Percentiles rank a stretch among this genome's conserved stretches.
These are phyloP conservation scores for Borostomias antarcticus DNA, from an alignment of 2,797 vertebrate species.

Conservation along the genomic window DNA sequence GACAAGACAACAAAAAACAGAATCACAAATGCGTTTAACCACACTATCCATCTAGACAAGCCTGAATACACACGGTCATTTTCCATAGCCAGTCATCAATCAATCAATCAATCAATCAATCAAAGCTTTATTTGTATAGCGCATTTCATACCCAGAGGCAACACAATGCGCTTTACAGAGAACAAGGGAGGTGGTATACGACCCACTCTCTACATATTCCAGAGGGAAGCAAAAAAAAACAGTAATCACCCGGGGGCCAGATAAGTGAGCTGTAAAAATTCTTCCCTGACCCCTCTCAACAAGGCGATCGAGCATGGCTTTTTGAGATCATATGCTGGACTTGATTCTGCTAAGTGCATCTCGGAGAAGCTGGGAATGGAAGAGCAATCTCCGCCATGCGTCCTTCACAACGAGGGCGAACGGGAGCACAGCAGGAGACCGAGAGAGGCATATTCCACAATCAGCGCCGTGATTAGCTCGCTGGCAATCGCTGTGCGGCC, in stretches of 20 bases:
- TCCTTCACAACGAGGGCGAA: slow-evolving; percentile 8
- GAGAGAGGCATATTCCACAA: background rate
- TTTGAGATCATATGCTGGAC: slow-evolving; percentile 40
- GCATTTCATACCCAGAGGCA: too few relatives aligned
- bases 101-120: too few relatives aligned
- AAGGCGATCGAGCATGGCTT: too few relatives aligned
- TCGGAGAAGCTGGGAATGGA: slow-evolving; percentile 21
- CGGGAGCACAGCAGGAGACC: background rate
- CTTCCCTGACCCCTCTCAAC: too few relatives aligned
- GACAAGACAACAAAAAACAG: slow-evolving; percentile 17
- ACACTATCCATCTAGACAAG: slow-evolving; percentile 22
- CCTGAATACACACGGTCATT: slow-evolving; percentile 58
- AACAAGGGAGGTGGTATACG: too few relatives aligned
- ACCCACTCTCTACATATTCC: too few relatives aligned
- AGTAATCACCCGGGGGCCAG: too few relatives aligned
- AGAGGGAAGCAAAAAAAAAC: too few relatives aligned
- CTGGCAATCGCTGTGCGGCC: background rate
- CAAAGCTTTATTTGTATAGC: too few relatives aligned
- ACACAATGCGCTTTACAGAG: too few relatives aligned
- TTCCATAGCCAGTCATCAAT: slow-evolving; percentile 39
- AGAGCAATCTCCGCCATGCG: background rate
- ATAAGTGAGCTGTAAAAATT: too few relatives aligned
- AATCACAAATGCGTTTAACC: slow-evolving; percentile 12
- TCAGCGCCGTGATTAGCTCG: background rate
- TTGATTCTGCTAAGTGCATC: slow-evolving; percentile 23